Evolutionary conservation across 2,888 invertebrate genomes (phyloP).

Genomic region (Cryptocephalus moraei): DNA sequence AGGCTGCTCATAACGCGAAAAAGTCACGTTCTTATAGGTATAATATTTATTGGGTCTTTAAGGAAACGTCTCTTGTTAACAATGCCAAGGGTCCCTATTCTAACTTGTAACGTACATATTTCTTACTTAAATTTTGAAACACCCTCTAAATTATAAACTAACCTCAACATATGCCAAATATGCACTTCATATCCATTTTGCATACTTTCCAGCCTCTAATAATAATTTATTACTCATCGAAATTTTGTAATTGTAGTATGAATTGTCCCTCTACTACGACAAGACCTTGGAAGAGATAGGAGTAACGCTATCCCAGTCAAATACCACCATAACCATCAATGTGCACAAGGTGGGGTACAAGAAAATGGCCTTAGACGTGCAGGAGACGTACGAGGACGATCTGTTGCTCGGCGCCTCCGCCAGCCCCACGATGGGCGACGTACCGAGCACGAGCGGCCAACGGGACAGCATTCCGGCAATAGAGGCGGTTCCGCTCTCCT

Average conservation of each 20-base stretch:
- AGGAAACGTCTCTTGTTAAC: too few relatives aligned
- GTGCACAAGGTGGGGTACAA: conserved; percentile 3
- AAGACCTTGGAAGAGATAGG: conserved; percentile 38
- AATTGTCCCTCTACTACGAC: conserved; percentile 36
- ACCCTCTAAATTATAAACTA: too few relatives aligned
- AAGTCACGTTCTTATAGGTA: too few relatives aligned
- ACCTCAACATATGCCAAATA: too few relatives aligned
- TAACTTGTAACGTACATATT: too few relatives aligned
- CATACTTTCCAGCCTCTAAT: too few relatives aligned
- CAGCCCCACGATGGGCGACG: conserved; percentile 33
- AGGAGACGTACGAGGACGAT: conserved; percentile 34
- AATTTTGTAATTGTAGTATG: conserved; percentile 27
- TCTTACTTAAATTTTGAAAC: too few relatives aligned
- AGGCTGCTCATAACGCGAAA: too few relatives aligned
- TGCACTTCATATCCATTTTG: too few relatives aligned
- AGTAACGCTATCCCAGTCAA: conserved; percentile 18
- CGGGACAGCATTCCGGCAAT: not conserved
- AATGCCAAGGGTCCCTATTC: too few relatives aligned
- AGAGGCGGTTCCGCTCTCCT: not conserved
- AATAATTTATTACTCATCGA: not conserved
- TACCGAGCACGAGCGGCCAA: conserved; percentile 6
- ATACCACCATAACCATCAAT: not conserved
- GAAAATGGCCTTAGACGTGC: conserved; percentile 1
- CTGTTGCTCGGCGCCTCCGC: conserved; percentile 39
- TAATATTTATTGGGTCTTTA: too few relatives aligned